phyloP scores from a whole-genome alignment of 2,113 vertebrate genomes.

The Grantiella picta region DNA sequence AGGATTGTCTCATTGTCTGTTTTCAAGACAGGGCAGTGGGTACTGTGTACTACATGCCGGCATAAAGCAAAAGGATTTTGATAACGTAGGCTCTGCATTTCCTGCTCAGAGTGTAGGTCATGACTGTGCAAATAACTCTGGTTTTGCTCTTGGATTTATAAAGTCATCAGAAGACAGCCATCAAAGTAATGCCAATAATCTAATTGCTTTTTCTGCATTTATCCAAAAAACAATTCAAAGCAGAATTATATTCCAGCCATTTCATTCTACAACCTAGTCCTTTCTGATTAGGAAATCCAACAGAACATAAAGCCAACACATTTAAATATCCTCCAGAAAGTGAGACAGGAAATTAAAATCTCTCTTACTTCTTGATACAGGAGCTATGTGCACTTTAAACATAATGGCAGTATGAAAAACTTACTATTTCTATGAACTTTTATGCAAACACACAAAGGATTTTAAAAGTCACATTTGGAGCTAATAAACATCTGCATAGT shows the following conservation, averaged over 20 bases:
- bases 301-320: conserved; percentile 35
- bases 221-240: conserved; percentile 56
- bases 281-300: conserved; percentile 60
- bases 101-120: background rate
- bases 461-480: background rate
- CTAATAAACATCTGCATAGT: conserved; percentile 7
- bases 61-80: background rate
- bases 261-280: conserved; percentile 20
- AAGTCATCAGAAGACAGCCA: background rate
- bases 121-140: background rate
- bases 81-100: background rate
- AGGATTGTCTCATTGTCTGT: background rate
- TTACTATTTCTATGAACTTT: background rate
- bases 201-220: conserved; percentile 49
- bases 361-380: conserved; percentile 5
- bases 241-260: conserved; percentile 54
- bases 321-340: conserved; percentile 53
- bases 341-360: conserved; percentile 71
- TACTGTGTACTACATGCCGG: background rate
- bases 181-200: background rate
- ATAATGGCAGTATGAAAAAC: background rate
- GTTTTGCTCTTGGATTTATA: conserved; percentile 17
- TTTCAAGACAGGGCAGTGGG: background rate
- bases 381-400: conserved; percentile 4
- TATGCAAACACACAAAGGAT: background rate